Conservation (phyloP, 2,113 vertebrate genomes). For the Sitta europaea region DNA sequence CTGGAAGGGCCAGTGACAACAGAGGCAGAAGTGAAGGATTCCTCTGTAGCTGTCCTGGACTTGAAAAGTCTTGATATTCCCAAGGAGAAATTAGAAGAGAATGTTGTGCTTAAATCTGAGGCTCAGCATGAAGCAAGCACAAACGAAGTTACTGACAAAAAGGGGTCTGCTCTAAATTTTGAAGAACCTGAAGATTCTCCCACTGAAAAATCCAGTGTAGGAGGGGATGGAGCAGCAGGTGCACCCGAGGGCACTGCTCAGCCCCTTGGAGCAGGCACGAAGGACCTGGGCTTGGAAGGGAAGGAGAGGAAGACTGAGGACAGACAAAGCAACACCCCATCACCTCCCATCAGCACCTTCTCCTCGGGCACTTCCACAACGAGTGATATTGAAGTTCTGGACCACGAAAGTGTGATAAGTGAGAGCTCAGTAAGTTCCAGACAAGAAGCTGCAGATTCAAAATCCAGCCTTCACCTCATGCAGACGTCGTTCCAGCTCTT, state of each 20-base stretch:
- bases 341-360: constrained; percentile 93
- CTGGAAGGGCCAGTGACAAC: constrained; percentile 16
- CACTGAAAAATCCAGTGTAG: neutral
- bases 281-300: constrained; percentile 76
- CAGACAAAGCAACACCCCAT: constrained; percentile 94
- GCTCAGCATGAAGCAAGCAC: constrained; percentile 13
- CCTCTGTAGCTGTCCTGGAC: neutral
- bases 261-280: constrained; percentile 64
- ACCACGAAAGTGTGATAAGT: constrained; percentile 96
- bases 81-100: constrained; percentile 18
- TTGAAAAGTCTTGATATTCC: neutral
- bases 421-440: constrained; percentile 96
- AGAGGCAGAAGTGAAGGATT: constrained; percentile 42
- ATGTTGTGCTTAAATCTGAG: neutral
- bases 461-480: constrained; percentile 91
- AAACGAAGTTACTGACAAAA: constrained; percentile 9
- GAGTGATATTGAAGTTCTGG: constrained; percentile 97
- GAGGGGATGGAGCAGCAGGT: neutral
- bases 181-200: constrained; percentile 29
- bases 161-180: constrained; percentile 21
- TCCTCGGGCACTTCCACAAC: constrained; percentile 98
- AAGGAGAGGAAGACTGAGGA: constrained; percentile 92
- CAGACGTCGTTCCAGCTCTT: constrained; percentile 97
- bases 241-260: constrained; percentile 30
- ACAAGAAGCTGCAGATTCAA: constrained; percentile 88